A percentile compares a stretch with the other conserved stretches of the same genome.
These are phyloP conservation scores for Thryonomys swinderianus DNA, from an alignment of 2,113 vertebrate species.

Conservation along the genomic window DNA sequence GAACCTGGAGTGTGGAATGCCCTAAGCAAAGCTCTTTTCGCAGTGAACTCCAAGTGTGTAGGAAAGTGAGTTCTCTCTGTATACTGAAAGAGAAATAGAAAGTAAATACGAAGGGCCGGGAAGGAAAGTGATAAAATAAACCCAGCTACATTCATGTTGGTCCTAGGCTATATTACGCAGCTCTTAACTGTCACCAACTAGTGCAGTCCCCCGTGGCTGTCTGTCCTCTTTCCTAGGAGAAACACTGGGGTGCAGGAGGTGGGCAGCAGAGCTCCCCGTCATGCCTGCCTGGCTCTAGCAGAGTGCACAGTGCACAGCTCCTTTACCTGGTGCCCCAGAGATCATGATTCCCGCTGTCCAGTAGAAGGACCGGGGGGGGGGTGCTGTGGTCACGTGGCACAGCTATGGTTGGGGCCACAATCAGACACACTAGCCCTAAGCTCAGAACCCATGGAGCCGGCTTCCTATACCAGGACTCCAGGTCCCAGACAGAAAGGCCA, in stretches of 20 bases:
- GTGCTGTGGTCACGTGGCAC: neutral
- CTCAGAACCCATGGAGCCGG: neutral
- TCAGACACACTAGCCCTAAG: rapidly evolving
- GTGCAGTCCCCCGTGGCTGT: rapidly evolving
- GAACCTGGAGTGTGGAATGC: neutral
- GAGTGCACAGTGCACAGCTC: rapidly evolving
- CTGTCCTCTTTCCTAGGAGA: neutral
- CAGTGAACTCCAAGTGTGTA: slow-evolving; percentile 44
- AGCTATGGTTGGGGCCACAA: rapidly evolving
- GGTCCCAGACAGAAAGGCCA: neutral
- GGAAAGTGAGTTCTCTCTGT: slow-evolving; percentile 47
- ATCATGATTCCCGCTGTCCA: neutral
- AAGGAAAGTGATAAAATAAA: neutral
- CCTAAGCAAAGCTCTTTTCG: neutral
- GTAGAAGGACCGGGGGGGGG: neutral
- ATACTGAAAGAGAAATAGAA: slow-evolving; percentile 7
- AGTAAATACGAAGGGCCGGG: neutral
- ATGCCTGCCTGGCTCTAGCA: no score
- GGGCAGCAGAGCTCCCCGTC: neutral
- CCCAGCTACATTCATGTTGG: neutral
- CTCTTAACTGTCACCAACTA: neutral
- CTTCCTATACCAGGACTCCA: rapidly evolving
- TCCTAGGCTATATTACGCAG: neutral
- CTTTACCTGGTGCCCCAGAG: neutral
- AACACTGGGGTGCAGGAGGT: rapidly evolving